Percentiles rank a stretch among this genome's conserved stretches.
Conservation (phyloP, 2,888 invertebrate species). For the Heliconius ismenius region DNA sequence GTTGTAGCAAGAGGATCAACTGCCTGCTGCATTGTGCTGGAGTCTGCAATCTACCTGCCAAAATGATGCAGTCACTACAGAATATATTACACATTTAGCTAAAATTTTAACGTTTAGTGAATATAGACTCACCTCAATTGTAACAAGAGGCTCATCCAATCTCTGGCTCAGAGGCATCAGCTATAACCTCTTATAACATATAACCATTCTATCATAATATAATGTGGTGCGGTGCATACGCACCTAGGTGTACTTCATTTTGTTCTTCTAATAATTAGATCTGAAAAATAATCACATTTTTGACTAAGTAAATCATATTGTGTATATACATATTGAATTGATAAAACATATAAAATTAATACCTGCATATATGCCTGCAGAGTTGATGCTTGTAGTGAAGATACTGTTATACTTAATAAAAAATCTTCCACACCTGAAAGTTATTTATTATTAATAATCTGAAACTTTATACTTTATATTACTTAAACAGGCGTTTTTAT, state of each 20-base stretch:
- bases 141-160: slow-evolving; percentile 81
- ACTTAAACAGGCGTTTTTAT: not conserved
- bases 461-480: not conserved
- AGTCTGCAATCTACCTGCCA: slow-evolving; percentile 82
- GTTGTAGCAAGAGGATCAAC: slow-evolving; percentile 81
- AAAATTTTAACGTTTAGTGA: slow-evolving; percentile 2
- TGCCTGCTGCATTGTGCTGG: slow-evolving; percentile 82
- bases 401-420: slow-evolving; percentile 11
- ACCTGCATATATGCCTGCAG: slow-evolving; percentile 42
- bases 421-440: slow-evolving; percentile 11
- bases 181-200: slow-evolving; percentile 77
- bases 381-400: slow-evolving; percentile 41
- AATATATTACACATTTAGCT: slow-evolving; percentile 33
- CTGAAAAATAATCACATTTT: slow-evolving; percentile 59
- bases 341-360: not conserved
- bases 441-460: slow-evolving; percentile 4
- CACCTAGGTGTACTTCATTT: slow-evolving; percentile 71
- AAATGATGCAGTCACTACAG: slow-evolving; percentile 69
- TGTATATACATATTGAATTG: not conserved
- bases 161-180: slow-evolving; percentile 82
- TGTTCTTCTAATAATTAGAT: slow-evolving; percentile 66
- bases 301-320: slow-evolving; percentile 30
- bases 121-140: slow-evolving; percentile 76
- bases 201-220: slow-evolving; percentile 79
- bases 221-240: slow-evolving; percentile 74